Conservation (phyloP, 2,888 invertebrate species). For the Microctonus aethiopoides region DNA sequence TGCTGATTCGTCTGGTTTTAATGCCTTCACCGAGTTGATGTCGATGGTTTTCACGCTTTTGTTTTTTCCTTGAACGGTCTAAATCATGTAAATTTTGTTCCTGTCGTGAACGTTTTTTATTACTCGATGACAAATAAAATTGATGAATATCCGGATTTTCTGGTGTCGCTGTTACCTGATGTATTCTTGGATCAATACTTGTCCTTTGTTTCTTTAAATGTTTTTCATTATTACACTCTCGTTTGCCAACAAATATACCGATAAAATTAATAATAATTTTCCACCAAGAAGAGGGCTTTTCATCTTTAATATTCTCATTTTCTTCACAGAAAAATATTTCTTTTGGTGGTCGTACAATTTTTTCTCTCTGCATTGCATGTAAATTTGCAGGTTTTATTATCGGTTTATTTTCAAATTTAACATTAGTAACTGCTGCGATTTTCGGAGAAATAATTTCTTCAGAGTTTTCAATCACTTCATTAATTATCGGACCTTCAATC, state of each 20-base stretch:
- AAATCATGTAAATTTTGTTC: conserved; percentile 5
- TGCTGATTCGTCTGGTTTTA: conserved; percentile 43
- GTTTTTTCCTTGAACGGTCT: conserved; percentile 37
- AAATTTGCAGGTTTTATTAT: background rate
- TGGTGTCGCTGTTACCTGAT: background rate
- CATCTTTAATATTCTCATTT: background rate
- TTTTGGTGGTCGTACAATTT: background rate
- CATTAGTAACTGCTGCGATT: conserved; percentile 10
- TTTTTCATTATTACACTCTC: background rate
- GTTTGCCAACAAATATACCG: conserved; percentile 28
- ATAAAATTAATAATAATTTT: conserved; percentile 36
- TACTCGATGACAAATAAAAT: conserved; percentile 10
- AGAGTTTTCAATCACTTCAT: background rate
- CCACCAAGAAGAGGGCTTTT: conserved; percentile 12
- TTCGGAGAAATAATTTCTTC: background rate
- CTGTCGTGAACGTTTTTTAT: background rate
- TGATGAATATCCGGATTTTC: conserved; percentile 12
- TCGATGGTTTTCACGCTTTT: conserved; percentile 23
- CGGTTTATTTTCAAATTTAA: background rate
- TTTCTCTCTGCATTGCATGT: background rate
- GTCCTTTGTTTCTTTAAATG: background rate
- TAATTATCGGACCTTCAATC: background rate
- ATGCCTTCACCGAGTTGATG: conserved; percentile 27
- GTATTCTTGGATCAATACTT: conserved; percentile 9
- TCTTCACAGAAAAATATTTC: background rate